phyloP scores from a whole-genome alignment of 2,888 invertebrate species.

The Zootermopsis nevadensis region DNA sequence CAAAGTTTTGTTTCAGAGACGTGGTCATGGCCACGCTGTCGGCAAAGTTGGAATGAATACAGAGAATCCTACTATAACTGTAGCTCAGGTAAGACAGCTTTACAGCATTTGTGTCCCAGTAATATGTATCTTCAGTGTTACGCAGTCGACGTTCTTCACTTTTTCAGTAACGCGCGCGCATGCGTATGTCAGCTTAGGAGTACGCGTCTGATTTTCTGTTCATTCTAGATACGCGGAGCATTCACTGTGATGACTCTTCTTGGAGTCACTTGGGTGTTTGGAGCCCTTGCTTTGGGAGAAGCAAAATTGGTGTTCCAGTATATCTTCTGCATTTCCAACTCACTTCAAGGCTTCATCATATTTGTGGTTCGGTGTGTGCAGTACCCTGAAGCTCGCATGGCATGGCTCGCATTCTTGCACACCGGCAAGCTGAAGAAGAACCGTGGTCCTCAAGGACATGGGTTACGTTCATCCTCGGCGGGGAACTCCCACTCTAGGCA shows the following conservation, averaged over 20 bases:
- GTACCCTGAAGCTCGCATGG: slow-evolving; percentile 47
- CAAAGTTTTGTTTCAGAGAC: slow-evolving; percentile 58
- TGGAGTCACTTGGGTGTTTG: slow-evolving; percentile 59
- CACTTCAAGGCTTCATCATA: slow-evolving; percentile 60
- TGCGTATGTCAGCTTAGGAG: too few relatives aligned
- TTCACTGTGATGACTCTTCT: slow-evolving; percentile 57
- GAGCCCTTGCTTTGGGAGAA: slow-evolving; percentile 58
- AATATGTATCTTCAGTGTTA: too few relatives aligned
- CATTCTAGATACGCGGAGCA: slow-evolving; percentile 56
- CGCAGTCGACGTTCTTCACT: too few relatives aligned
- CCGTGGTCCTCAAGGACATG: slow-evolving; percentile 35
- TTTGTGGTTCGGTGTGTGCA: slow-evolving; percentile 55
- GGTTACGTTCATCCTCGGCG: slow-evolving; percentile 39
- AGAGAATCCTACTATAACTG: slow-evolving; percentile 47
- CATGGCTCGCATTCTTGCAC: slow-evolving; percentile 45
- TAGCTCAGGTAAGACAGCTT: slow-evolving; percentile 52
- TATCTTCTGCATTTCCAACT: slow-evolving; percentile 59
- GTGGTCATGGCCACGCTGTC: slow-evolving; percentile 46
- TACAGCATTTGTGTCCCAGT: not conserved
- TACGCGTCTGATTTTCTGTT: too few relatives aligned
- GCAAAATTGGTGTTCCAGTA: slow-evolving; percentile 57
- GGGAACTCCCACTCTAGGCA: slow-evolving; percentile 43
- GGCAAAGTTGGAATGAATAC: slow-evolving; percentile 50
- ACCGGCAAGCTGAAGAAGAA: slow-evolving; percentile 48
- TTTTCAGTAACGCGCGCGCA: too few relatives aligned